Evolutionary conservation across 2,888 invertebrate genomes (phyloP).

Genomic region (Protonemura montana): DNA sequence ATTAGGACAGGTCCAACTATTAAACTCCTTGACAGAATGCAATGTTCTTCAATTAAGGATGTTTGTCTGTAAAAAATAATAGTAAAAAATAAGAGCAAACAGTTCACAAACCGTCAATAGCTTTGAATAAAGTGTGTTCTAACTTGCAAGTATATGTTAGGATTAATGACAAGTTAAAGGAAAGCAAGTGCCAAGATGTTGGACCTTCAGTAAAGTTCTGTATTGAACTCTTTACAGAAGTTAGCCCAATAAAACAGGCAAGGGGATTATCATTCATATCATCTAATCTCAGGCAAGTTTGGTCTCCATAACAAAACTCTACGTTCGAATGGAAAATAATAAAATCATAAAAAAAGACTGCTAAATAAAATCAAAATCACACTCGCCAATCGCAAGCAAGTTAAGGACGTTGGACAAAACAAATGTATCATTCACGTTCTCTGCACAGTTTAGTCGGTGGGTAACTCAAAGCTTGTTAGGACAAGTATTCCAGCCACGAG

Average conservation of each 20-base stretch:
- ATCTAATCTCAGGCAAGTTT: not conserved
- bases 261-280: not conserved
- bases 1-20: no score
- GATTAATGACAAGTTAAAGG: no score
- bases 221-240: not conserved
- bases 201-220: not conserved
- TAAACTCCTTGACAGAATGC: no score
- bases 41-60: no score
- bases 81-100: no score
- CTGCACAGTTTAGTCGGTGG: not conserved
- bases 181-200: not conserved
- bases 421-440: not conserved
- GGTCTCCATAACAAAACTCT: not conserved
- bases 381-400: conserved; percentile 12
- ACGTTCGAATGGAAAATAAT: not conserved
- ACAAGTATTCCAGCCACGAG: conserved; percentile 35
- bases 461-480: conserved; percentile 16
- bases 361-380: not conserved
- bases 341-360: not conserved
- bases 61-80: no score
- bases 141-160: no score
- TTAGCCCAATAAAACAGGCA: not conserved
- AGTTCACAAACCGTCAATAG: no score
- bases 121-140: no score
- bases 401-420: not conserved